Conservation (phyloP, 2,888 invertebrate species). For the Glaucopsyche alexis region DNA sequence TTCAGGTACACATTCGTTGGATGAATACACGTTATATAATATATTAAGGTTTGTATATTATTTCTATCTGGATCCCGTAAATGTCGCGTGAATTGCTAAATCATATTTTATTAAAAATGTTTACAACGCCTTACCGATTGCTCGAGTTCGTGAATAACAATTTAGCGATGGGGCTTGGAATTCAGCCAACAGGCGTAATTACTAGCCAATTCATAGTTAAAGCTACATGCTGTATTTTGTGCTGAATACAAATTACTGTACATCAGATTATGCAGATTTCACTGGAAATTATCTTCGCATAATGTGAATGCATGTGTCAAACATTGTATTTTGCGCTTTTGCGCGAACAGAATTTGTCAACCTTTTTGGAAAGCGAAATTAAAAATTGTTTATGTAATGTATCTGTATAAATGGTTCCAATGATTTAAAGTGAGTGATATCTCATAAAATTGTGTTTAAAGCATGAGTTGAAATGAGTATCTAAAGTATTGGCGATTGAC, state of each 20-base stretch:
- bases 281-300: conserved; percentile 2
- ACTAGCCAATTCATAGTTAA: conserved; percentile 33
- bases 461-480: no score
- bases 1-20: conserved; percentile 29
- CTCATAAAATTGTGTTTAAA: no score
- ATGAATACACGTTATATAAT: background rate
- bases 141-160: conserved; percentile 30
- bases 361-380: background rate
- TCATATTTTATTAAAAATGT: conserved; percentile 6
- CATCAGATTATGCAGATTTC: conserved; percentile 29
- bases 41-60: conserved; percentile 10
- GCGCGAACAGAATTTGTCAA: background rate
- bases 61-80: background rate
- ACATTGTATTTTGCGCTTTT: background rate
- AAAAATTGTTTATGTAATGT: background rate
- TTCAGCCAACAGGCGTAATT: conserved; percentile 31
- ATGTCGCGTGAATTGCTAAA: background rate
- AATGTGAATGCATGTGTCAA: conserved; percentile 2
- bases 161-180: conserved; percentile 32
- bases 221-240: conserved; percentile 24
- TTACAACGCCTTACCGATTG: conserved; percentile 28
- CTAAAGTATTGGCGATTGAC: no score
- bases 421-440: no score
- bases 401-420: no score
- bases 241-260: conserved; percentile 26